phyloP scores from a whole-genome alignment of 2,797 vertebrate species.

The Rhinophrynus dorsalis region DNA sequence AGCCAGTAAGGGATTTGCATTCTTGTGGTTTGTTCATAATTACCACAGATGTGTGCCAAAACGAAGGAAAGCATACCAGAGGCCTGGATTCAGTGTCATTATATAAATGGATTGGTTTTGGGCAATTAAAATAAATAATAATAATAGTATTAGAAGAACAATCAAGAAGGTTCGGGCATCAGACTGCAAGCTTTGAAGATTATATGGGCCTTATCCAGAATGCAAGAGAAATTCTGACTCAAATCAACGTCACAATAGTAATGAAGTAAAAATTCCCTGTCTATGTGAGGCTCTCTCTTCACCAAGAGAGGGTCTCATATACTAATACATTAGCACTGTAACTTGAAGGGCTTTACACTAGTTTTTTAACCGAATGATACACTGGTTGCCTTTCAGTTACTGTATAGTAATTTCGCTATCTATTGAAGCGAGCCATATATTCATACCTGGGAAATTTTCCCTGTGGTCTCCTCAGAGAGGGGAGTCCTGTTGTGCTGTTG shows the following conservation, averaged over 20 bases:
- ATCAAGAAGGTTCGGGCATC: neutral
- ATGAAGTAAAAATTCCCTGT: neutral
- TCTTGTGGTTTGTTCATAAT: conserved; percentile 41
- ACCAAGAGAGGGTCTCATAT: too few relatives aligned
- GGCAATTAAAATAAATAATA: conserved; percentile 1
- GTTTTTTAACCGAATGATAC: too few relatives aligned
- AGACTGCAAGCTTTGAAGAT: neutral
- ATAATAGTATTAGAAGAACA: neutral
- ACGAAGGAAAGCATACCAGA: neutral
- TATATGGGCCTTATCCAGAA: neutral
- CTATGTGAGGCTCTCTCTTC: too few relatives aligned
- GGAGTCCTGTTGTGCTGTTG: too few relatives aligned
- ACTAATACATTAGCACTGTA: too few relatives aligned
- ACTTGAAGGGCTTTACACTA: too few relatives aligned
- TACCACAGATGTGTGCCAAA: conserved; percentile 19
- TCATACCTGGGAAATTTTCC: too few relatives aligned
- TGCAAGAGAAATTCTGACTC: neutral
- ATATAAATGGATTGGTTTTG: neutral
- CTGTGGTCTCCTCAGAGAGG: too few relatives aligned
- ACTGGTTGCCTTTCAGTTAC: too few relatives aligned
- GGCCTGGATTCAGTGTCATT: neutral
- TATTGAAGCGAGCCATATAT: too few relatives aligned
- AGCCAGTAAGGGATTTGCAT: conserved; percentile 35
- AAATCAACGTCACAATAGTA: neutral
- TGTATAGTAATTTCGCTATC: too few relatives aligned